Conservation (phyloP, 2,888 invertebrate species). For the Caenorhabditis sp. region DNA sequence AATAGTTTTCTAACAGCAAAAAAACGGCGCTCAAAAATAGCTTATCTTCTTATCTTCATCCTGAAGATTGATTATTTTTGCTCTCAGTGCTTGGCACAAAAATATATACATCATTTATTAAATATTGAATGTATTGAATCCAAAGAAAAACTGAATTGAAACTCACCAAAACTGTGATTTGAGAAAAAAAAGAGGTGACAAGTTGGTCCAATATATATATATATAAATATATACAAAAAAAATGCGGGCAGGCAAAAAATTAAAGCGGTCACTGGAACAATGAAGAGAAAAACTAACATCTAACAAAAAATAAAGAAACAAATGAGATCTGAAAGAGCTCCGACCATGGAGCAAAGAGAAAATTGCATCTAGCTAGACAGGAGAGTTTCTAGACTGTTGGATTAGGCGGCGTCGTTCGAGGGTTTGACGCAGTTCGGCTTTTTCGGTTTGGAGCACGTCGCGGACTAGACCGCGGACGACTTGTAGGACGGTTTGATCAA, state of each 20-base stretch:
- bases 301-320: not conserved
- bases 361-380: conserved; percentile 10
- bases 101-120: no score
- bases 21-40: no score
- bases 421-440: conserved; percentile 39
- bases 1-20: no score
- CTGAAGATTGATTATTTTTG: no score
- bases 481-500: conserved; percentile 41
- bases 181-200: not conserved
- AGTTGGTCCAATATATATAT: not conserved
- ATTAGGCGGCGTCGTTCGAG: conserved; percentile 39
- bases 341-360: no score
- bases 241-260: not conserved
- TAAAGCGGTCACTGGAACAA: not conserved
- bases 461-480: conserved; percentile 51
- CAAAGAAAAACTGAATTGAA: no score
- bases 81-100: no score
- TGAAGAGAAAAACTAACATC: not conserved
- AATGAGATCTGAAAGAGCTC: conserved; percentile 1
- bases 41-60: no score
- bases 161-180: no score
- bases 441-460: conserved; percentile 51
- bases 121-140: no score
- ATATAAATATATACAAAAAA: not conserved
- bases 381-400: conserved; percentile 28